Evolutionary conservation across 2,888 invertebrate species (phyloP), one percentile per base, ranked within the genome.

Genomic region (Polylopha cassiicola): DNA sequence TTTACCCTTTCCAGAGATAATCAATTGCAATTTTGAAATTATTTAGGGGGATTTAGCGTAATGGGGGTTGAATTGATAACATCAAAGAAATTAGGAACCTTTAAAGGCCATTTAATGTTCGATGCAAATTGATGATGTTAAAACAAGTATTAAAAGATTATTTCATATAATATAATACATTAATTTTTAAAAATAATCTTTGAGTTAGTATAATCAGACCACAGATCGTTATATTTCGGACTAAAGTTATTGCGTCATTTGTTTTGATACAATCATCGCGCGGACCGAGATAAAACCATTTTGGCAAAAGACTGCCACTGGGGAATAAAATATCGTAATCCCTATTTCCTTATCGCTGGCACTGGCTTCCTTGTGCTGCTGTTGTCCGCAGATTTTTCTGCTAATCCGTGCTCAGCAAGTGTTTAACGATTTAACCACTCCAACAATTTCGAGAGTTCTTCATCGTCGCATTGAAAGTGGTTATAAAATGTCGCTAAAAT

Each of bases 301-400:
- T 41, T 13, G 34, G 29, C 16, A 29, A 41, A 41, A 21, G 30
- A 30, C 26, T n/a, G n/a, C n/a, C 24, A 28, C 17, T 41, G 24
- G 20, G 29, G 36, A 41, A 41, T 41, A 41, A 41, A n/a, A 36
- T 41, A 41, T 36, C 29, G 36, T 41, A 36, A 41, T 41, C 36
- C 41, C 36, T 36, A 26, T 34, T 26, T 30, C 29, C 30, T 36
- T 36, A 41, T 41, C 34, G 36, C 24, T 30, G 24, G 22, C 33
- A 17, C 27, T 27, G 20, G 34, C 16, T 30, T 28, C 20, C 41
- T 20, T 34, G 41, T 41, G 18, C 27, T 29, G 29, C 23, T 30
- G 30, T 41, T 41, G 41, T 41, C 41, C 30, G 24, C 24, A 41
- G 34, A 41, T 41, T 41, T 36, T 36, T 36, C 29, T 21, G 20